Percentiles rank a stretch among this genome's conserved stretches.
phyloP scores from a whole-genome alignment of 1,140 invertebrate genomes.

The Drosophila setifemur region DNA sequence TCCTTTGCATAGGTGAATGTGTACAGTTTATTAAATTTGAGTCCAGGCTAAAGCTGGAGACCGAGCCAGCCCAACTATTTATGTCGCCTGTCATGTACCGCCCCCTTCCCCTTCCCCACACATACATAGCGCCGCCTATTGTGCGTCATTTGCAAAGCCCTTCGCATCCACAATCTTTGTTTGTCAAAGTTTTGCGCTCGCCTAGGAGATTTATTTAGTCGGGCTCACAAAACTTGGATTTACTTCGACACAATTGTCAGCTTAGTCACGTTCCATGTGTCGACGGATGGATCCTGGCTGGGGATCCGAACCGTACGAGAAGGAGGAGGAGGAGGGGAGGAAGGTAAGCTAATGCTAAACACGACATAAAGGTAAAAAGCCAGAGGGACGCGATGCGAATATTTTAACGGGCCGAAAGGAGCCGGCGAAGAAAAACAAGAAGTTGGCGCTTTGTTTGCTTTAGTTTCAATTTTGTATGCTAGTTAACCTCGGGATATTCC shows the following conservation, averaged over 20 bases:
- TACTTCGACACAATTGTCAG: constrained; percentile 80
- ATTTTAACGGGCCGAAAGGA: constrained; percentile 51
- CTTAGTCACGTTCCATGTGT: constrained; percentile 77
- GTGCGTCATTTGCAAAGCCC: constrained; percentile 48
- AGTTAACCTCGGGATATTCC: background rate
- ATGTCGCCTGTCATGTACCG: constrained; percentile 46
- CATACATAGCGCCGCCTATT: constrained; percentile 4
- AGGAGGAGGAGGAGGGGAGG: background rate
- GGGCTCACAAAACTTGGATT: constrained; percentile 76
- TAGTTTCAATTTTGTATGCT: constrained; percentile 34
- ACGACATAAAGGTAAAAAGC: constrained; percentile 79
- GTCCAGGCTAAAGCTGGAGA: background rate
- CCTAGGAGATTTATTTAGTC: constrained; percentile 73
- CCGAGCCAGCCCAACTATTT: constrained; percentile 25
- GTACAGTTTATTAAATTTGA: constrained; percentile 52
- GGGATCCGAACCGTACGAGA: background rate
- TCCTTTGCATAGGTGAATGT: constrained; percentile 47
- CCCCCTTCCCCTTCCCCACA: background rate
- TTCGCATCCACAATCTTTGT: constrained; percentile 51
- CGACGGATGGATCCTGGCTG: constrained; percentile 26
- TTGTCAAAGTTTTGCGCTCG: constrained; percentile 52
- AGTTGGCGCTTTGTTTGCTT: constrained; percentile 48
- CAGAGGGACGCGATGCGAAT: constrained; percentile 76
- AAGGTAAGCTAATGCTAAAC: constrained; percentile 67
- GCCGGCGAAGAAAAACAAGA: constrained; percentile 23